phyloP scores from a whole-genome alignment of 2,113 vertebrate species.

The Arothron firmamentum region DNA sequence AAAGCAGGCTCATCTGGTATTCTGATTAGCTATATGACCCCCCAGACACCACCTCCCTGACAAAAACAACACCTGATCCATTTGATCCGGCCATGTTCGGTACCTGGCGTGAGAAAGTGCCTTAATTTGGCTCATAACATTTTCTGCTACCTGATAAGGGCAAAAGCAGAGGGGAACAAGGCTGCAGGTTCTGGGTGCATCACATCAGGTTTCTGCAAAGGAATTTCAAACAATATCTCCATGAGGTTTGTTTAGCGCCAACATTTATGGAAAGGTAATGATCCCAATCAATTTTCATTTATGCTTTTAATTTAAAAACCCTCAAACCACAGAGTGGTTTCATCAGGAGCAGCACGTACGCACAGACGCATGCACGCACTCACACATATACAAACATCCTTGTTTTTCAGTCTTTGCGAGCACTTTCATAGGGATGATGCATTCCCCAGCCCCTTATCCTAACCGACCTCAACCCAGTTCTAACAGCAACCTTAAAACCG shows the following conservation, averaged over 20 bases:
- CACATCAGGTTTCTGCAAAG: slow-evolving; percentile 2
- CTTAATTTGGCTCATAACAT: slow-evolving; percentile 35
- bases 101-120: slow-evolving; percentile 36
- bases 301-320: background rate
- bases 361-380: background rate
- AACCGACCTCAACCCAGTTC: background rate
- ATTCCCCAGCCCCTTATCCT: background rate
- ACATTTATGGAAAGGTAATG: background rate
- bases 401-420: background rate
- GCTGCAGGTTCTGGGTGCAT: slow-evolving; percentile 17
- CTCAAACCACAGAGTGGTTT: background rate
- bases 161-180: slow-evolving; percentile 8
- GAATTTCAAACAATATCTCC: slow-evolving; percentile 22
- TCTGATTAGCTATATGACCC: slow-evolving; percentile 43
- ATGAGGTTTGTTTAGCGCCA: background rate
- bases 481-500: background rate
- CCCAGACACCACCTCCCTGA: background rate
- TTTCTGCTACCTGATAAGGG: slow-evolving; percentile 39
- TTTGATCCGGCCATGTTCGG: slow-evolving; percentile 26
- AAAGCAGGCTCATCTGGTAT: slow-evolving; percentile 56
- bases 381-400: background rate
- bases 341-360: slow-evolving; percentile 7
- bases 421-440: background rate
- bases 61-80: slow-evolving; percentile 35
- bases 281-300: slow-evolving; percentile 9